These are phyloP conservation scores for Calephelis perditalis DNA, from an alignment of 2,888 invertebrate genomes.

Conservation along the genomic window DNA sequence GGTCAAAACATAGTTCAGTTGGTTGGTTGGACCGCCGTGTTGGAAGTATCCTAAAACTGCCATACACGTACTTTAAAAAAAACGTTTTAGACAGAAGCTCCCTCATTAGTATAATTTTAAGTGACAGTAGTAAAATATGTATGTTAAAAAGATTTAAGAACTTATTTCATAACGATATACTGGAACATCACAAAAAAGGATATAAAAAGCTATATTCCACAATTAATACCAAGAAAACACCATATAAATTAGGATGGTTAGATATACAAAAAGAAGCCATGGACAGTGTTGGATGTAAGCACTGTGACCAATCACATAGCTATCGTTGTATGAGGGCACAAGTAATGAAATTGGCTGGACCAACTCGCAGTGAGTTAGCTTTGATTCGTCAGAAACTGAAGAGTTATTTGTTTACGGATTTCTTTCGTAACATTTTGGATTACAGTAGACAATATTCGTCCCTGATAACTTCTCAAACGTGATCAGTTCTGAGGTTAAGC, in stretches of 20 bases:
- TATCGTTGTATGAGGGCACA: conserved; percentile 58
- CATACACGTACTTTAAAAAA: conserved; percentile 45
- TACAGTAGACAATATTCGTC: conserved; percentile 29
- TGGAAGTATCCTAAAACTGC: conserved; percentile 46
- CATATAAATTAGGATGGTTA: conserved; percentile 10
- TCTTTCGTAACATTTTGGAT: conserved; percentile 29
- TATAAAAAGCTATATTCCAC: neutral
- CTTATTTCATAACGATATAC: conserved; percentile 43
- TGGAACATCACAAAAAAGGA: conserved; percentile 43
- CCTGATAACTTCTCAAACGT: no score
- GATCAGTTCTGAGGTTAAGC: no score
- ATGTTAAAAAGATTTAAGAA: conserved; percentile 36
- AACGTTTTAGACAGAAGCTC: conserved; percentile 51
- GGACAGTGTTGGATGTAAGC: conserved; percentile 40
- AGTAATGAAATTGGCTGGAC: conserved; percentile 56
- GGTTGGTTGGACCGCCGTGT: conserved; percentile 38
- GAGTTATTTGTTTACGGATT: conserved; percentile 28
- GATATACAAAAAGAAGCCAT: neutral
- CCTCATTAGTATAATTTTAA: conserved; percentile 38
- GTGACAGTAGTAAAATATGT: conserved; percentile 35
- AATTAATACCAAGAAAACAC: neutral
- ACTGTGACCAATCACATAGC: conserved; percentile 49
- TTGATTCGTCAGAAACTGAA: conserved; percentile 36
- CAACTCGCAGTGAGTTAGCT: conserved; percentile 54
- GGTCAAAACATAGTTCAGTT: conserved; percentile 28